Evolutionary conservation across 23 tunicate genomes (phyloP), one percentile per base, ranked within the genome.

Genomic region (Ascidia mentula): DNA sequence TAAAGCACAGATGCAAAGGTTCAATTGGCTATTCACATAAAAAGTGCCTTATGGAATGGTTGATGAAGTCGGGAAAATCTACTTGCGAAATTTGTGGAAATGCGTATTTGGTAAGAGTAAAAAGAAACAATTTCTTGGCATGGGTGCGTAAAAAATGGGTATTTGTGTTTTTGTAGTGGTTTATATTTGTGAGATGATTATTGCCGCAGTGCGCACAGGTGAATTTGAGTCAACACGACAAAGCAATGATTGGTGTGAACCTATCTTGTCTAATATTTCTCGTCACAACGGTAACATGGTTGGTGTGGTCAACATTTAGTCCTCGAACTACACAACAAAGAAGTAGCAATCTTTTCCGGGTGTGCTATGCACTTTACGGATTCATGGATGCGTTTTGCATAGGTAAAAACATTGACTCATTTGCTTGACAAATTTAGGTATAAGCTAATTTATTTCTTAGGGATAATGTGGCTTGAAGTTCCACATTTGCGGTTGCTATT

Each of bases 301-400:
- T 85, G 36, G 38, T 78, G 28, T 85, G 89, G 89, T 85, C 89
- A 1, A 76, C 82, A 17, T 42, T 85, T 12, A 85, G 89, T 36
- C 46, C 83, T 0, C 73, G 72, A 31, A 85, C 82, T 32, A 61
- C 73, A 31, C 46, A 40, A 33, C 87, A 82, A 59, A 46, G 87
- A 82, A 75, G 42, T 34, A 82, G 46, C 38, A 77, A 45, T 32
- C 80, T 82, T 24, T 82, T 46, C 38, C 59, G 40, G 32, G 75
- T 78, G 18, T 82, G 87, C 33, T 82, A 82, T 60, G 80, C 73
- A 3, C 73, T 82, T 1, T 82, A 82, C 73, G 87, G 80, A 0
- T 40, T 82, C 72, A 82, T 82, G 87, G 87, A 82, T 24, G 37
- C 75, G 34, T 82, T 82, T 37, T 82, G 87, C 46, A 32, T 74